Percentiles rank a stretch among this genome's conserved stretches.
These are phyloP conservation scores for Dipus sagitta DNA, from an alignment of 2,797 vertebrate species.

Conservation along the genomic window DNA sequence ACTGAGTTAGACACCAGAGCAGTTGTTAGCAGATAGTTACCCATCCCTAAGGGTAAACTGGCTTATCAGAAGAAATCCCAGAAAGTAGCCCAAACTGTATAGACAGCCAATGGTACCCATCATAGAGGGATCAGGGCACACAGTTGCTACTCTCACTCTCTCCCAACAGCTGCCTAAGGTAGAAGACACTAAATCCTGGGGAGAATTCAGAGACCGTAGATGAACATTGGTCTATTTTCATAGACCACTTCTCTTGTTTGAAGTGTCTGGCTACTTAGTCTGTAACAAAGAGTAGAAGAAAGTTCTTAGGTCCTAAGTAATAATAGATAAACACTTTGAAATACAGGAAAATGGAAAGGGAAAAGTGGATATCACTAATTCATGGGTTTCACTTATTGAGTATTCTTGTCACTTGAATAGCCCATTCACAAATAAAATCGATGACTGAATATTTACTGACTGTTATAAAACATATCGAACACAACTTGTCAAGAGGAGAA, in stretches of 20 bases:
- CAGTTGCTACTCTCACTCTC: not conserved
- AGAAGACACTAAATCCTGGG: not conserved
- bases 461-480: slow-evolving; percentile 59
- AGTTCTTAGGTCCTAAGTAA: not conserved
- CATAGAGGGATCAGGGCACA: not conserved
- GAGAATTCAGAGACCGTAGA: not conserved
- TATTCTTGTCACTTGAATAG: slow-evolving; percentile 58
- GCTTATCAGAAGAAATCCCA: not conserved
- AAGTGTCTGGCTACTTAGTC: not conserved
- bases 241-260: not conserved
- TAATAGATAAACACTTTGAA: slow-evolving; percentile 33
- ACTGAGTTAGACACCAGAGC: slow-evolving; percentile 73
- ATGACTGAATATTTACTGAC: slow-evolving; percentile 59
- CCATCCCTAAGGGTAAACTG: slow-evolving; percentile 61
- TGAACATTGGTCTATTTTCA: not conserved
- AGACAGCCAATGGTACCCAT: not conserved
- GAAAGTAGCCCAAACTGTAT: not conserved
- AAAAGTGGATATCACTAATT: slow-evolving; percentile 47
- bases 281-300: slow-evolving; percentile 27
- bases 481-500: slow-evolving; percentile 57
- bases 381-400: slow-evolving; percentile 53
- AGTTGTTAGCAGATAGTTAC: slow-evolving; percentile 73
- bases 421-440: slow-evolving; percentile 52
- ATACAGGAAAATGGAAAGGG: slow-evolving; percentile 13
- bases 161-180: not conserved